Percentiles rank a stretch among this genome's conserved stretches.
Conservation (phyloP, 2,888 invertebrate genomes). For the Chrysopilus asiliformis region DNA sequence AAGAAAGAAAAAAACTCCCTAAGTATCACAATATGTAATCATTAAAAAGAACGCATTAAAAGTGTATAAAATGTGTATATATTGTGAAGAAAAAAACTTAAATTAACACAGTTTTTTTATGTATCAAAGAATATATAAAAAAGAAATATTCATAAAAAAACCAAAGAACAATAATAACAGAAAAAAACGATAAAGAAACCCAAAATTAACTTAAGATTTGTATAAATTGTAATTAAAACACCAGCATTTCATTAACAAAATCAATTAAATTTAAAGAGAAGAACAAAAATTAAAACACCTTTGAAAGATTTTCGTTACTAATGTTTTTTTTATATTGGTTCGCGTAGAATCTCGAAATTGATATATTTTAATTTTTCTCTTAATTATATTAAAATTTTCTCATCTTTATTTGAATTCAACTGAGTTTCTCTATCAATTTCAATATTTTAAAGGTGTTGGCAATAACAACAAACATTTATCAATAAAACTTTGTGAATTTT, state of each 20-base stretch:
- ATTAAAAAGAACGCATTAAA: too few species aligned
- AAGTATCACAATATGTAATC: too few species aligned
- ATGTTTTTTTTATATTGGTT: too few species aligned
- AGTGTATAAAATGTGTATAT: slow-evolving; percentile 2
- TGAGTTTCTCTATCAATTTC: not conserved
- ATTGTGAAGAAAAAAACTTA: slow-evolving; percentile 5
- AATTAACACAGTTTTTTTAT: slow-evolving; percentile 4
- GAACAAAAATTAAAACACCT: too few species aligned
- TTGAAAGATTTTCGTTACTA: too few species aligned
- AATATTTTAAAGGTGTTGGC: not conserved
- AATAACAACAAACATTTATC: slow-evolving; percentile 1
- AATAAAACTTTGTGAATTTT: too few species aligned
- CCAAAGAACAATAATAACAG: slow-evolving; percentile 6
- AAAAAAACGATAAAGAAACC: slow-evolving; percentile 5
- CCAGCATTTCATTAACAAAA: slow-evolving; percentile 11
- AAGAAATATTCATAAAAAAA: slow-evolving; percentile 4
- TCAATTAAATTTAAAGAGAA: slow-evolving; percentile 1
- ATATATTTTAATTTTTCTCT: too few species aligned
- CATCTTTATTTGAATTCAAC: not conserved
- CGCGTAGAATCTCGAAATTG: too few species aligned
- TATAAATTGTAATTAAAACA: slow-evolving; percentile 5
- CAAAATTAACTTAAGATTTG: not conserved
- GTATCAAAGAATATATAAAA: slow-evolving; percentile 7
- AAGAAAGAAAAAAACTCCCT: too few species aligned
- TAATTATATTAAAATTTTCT: not conserved